Percentiles rank a stretch among this genome's conserved stretches.
These are phyloP conservation scores for Hippocampus comes DNA, from an alignment of 2,113 vertebrate genomes.

Conservation along the genomic window DNA sequence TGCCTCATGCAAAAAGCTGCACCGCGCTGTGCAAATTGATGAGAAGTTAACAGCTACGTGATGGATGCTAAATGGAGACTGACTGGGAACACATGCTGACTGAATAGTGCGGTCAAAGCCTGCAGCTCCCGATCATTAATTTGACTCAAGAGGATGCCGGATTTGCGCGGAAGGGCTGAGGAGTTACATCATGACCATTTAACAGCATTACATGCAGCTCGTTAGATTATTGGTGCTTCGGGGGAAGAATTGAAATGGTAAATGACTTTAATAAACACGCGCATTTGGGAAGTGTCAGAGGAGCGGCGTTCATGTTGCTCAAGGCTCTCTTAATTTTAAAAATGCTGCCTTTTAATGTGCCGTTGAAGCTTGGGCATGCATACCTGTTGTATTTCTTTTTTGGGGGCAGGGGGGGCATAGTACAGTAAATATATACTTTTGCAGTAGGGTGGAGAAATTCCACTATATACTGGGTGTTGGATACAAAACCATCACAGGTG, in stretches of 20 bases:
- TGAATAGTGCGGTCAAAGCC: slow-evolving; percentile 58
- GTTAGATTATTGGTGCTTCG: slow-evolving; percentile 33
- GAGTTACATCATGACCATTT: slow-evolving; percentile 59
- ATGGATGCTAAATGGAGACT: slow-evolving; percentile 32
- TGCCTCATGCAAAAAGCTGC: slow-evolving; percentile 8
- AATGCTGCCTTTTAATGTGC: neutral
- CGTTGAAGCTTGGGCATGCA: neutral
- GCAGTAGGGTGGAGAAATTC: neutral
- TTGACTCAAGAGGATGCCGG: slow-evolving; percentile 44
- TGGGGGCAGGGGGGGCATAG: too few relatives aligned
- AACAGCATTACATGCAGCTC: slow-evolving; percentile 40
- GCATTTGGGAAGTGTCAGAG: slow-evolving; percentile 33
- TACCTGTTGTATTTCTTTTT: neutral
- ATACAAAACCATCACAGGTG: neutral
- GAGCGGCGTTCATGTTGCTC: slow-evolving; percentile 19
- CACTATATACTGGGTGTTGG: neutral
- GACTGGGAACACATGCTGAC: slow-evolving; percentile 43
- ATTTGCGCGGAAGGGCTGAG: slow-evolving; percentile 32
- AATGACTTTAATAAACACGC: slow-evolving; percentile 48
- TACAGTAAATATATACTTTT: neutral
- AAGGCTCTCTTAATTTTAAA: neutral
- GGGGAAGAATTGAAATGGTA: slow-evolving; percentile 54
- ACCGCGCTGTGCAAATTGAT: neutral
- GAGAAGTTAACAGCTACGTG: slow-evolving; percentile 28
- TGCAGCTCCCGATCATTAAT: slow-evolving; percentile 44